A percentile compares a stretch with the other conserved stretches of the same genome.
phyloP scores from a whole-genome alignment of 2,113 vertebrate species.

The Oenanthe oenanthe region DNA sequence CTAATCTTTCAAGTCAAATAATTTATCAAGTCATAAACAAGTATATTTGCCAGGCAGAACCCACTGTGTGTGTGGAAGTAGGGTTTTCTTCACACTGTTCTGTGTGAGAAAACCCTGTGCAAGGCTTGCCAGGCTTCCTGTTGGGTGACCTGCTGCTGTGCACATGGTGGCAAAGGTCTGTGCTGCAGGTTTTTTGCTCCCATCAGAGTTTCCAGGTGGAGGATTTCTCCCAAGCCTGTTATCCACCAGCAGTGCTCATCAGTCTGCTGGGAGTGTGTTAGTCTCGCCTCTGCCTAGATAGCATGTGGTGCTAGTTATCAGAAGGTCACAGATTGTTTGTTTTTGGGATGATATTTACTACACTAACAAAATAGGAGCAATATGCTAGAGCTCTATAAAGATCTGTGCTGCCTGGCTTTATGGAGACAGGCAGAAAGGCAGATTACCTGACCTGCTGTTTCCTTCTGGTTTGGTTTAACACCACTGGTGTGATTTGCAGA shows the following conservation, averaged over 20 bases:
- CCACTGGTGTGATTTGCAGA: not conserved
- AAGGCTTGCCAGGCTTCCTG: not conserved
- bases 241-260: not conserved
- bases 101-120: not conserved
- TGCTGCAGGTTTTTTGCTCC: not conserved
- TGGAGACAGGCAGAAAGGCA: not conserved
- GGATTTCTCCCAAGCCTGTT: not conserved
- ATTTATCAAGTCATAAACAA: not conserved
- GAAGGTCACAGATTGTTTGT: not conserved
- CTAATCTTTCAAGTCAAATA: not conserved
- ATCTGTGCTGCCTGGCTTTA: not conserved
- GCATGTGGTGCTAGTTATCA: not conserved
- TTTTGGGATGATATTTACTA: not conserved
- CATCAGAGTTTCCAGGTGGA: not conserved
- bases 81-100: not conserved
- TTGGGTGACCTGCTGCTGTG: not conserved
- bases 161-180: fast-evolving
- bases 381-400: not conserved
- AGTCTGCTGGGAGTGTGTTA: not conserved
- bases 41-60: not conserved
- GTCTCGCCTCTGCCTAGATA: not conserved
- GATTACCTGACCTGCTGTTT: not conserved
- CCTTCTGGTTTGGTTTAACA: not conserved
- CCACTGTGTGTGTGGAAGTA: not conserved
- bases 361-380: not conserved